A percentile compares a stretch with the other conserved stretches of the same genome.
These are phyloP conservation scores for Tretioscincus oriximinensis DNA, from an alignment of 2,113 vertebrate genomes.

Conservation along the genomic window DNA sequence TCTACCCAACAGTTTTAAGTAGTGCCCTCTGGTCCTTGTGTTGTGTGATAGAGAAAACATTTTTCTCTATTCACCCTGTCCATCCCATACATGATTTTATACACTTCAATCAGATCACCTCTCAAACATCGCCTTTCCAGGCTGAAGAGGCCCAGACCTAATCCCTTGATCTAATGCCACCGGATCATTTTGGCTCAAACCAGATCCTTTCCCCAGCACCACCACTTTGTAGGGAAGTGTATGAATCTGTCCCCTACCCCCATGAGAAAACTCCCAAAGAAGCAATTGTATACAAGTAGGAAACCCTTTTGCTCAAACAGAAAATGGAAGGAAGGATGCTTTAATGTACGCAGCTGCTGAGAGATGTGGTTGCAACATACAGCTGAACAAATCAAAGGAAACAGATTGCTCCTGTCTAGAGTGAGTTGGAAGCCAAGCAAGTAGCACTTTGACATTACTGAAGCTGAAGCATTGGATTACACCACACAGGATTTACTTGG, in stretches of 20 bases:
- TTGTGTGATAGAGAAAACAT: too few species aligned
- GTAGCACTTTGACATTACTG: conserved; percentile 76
- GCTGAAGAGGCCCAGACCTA: too few species aligned
- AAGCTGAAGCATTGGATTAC: conserved; percentile 74
- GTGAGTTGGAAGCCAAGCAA: conserved; percentile 69
- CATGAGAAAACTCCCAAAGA: neutral
- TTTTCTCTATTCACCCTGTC: too few species aligned
- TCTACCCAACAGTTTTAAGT: too few species aligned
- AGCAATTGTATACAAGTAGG: conserved; percentile 23
- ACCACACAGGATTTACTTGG: conserved; percentile 69
- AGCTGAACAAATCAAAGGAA: conserved; percentile 67
- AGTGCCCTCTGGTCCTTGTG: too few species aligned
- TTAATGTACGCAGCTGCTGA: conserved; percentile 45
- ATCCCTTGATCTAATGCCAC: too few species aligned
- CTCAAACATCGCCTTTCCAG: too few species aligned
- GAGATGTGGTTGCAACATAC: conserved; percentile 62
- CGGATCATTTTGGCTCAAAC: neutral
- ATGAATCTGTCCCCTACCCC: neutral
- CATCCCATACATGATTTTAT: too few species aligned
- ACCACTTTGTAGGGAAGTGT: neutral
- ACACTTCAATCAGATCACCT: too few species aligned
- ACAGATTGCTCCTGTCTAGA: conserved; percentile 60
- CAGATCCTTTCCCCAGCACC: neutral
- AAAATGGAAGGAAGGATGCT: conserved; percentile 70
- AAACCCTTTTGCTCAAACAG: conserved; percentile 46